Evolutionary conservation across 2,797 vertebrate species (phyloP).

Genomic region (Crocodylus rhombifer): DNA sequence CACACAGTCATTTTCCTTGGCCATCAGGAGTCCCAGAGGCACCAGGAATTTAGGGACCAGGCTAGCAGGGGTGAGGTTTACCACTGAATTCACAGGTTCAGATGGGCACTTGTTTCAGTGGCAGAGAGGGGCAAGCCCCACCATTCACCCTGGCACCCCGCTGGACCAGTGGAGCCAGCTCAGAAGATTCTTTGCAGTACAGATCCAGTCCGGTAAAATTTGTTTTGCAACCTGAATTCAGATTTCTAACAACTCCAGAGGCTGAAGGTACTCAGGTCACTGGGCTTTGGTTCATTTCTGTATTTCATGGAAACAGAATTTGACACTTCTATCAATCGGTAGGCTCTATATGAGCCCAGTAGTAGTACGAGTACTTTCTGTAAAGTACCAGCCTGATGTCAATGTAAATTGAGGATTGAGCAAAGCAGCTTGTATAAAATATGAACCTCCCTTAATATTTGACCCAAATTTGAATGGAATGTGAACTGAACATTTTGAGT

Average conservation of each 20-base stretch:
- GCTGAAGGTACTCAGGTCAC: background rate
- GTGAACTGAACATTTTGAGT: background rate
- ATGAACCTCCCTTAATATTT: background rate
- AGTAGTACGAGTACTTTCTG: background rate
- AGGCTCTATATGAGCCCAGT: background rate
- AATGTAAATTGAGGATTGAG: background rate
- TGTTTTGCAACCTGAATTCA: background rate
- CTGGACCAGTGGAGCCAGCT: too few species aligned
- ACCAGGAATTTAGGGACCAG: too few species aligned
- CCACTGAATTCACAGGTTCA: too few species aligned
- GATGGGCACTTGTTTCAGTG: too few species aligned
- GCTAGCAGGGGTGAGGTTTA: too few species aligned
- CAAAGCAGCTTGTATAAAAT: background rate
- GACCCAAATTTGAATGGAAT: background rate
- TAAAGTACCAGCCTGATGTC: background rate
- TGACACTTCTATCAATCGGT: background rate
- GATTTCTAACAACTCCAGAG: background rate
- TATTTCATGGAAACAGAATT: background rate
- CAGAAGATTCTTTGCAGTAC: too few species aligned
- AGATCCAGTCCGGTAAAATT: background rate
- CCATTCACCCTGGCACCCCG: too few species aligned
- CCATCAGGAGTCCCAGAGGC: too few species aligned
- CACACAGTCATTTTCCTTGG: too few species aligned
- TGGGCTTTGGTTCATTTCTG: background rate
- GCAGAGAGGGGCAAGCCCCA: too few species aligned